Evolutionary conservation across 2,797 vertebrate genomes (phyloP), one percentile per base, ranked within the genome.

Genomic region (Schizopygopsis malacanthus): DNA sequence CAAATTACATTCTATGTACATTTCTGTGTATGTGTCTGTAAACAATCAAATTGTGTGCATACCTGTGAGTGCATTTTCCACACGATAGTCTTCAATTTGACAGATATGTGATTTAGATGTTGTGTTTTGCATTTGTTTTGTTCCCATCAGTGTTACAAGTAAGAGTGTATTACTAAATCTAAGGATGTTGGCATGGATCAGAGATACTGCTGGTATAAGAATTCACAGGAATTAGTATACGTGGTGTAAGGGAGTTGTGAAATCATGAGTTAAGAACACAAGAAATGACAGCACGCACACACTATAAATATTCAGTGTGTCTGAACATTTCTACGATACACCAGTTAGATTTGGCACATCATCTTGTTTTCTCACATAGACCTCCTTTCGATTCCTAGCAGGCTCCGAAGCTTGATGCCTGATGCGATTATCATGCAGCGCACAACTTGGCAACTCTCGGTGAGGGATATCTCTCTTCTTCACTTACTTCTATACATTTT

Each of bases 321-420:
- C 56, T 39, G 47, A 65, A 59, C 33, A 39, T 41, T 59, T 54
- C 22, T 61, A 63, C 2, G 7, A 79, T 45, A 85, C 67, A 78
- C 50, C 83, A 59, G n/a, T 79, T 47, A 4, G 28, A 65, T 85
- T 85, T 85, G 84, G 78, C 84, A 85, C 78, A 81, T 75, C 72
- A 63, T 4, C 43, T 41, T 72, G 80, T 59, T 81, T 69, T 50
- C 25, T 50, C 33, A 11, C 82, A 18, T 25, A 5, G 39, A 75
- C 45, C 39, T 70, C 33, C 16, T 67, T 76, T 41, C 2, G 28
- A 79, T 85, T 70, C 18, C 76, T 5, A 47, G 41, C 18, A 71
- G 52, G 52, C n/a, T 69, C 75, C 37, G 16, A 84, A 79, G 63
- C 75, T 79, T 71, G 47, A 70, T 37, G 52, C 4, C 8, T 41